Evolutionary conservation across 2,797 vertebrate species (phyloP), one percentile per base, ranked within the genome.

Genomic region (Heliangelus exortis): DNA sequence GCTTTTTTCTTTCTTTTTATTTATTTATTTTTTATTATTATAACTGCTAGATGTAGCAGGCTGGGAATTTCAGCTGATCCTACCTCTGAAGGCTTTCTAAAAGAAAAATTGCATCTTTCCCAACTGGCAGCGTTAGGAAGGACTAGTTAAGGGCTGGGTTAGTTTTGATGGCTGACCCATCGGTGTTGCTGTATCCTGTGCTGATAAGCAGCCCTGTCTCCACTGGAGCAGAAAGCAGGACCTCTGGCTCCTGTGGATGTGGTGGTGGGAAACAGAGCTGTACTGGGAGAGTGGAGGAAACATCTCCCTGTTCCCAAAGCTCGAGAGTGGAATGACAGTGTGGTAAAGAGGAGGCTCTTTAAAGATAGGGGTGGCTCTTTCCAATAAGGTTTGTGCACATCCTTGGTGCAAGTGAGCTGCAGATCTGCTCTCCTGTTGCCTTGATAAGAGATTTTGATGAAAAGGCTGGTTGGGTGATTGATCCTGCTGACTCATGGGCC

Each of bases 51-150:
- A 84, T 93, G 80, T 65, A 67, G 86, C 66, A 41, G 80, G 75
- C 93, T 75, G 75, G 47, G 89, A 92, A 54, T 79, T 96, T 81
- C 53, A 45, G 65, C 92, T 81, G 76, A 87, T 96, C 71, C 94
- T 84, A 83, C 84, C 91, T 96, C 84, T 55, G 75, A 82, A 96
- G 89, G 19, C 41, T 76, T 91, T 84, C 13, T 45, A 51, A 66
- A 55, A 25, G 57, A 59, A 94, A 96, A 94, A 90, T 91, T 59
- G 29, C 84, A 51, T 91, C 84, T 96, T 75, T 96, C 95, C 93
- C 41, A 18, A 41, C 87, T 87, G 81, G 67, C 88, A 62, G 62
- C 7, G 12, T 94, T 87, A 77, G 84, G 89, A 95, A 93, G 84
- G 82, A 34, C 47, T 50, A 5, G 51, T 15, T 23, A 89, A 75